phyloP scores from a whole-genome alignment of 2,113 vertebrate genomes.

The Solea senegalensis region DNA sequence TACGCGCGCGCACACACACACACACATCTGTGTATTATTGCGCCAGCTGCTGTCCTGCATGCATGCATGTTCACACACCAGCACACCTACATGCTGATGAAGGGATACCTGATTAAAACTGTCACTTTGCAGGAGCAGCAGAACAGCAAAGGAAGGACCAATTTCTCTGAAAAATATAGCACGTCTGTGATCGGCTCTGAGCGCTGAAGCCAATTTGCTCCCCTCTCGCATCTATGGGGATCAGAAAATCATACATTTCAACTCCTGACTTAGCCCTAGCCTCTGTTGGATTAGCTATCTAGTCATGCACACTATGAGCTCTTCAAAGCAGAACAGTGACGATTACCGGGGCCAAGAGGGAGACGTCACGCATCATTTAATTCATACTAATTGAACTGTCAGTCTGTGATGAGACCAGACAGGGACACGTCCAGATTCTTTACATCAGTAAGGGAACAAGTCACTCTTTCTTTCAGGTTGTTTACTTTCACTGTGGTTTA shows the following conservation, averaged over 20 bases:
- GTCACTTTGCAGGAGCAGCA: conserved; percentile 44
- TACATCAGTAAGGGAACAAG: conserved; percentile 38
- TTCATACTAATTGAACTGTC: conserved; percentile 76
- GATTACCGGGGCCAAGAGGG: conserved; percentile 68
- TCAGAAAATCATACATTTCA: conserved; percentile 53
- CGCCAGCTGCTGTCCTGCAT: conserved; percentile 16
- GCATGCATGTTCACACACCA: conserved; percentile 14
- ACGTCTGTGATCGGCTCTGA: conserved; percentile 62
- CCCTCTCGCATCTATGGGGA: conserved; percentile 56
- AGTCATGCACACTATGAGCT: conserved; percentile 66
- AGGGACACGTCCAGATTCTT: conserved; percentile 55
- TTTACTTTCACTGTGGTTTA: conserved; percentile 15
- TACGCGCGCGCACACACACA: too few relatives aligned
- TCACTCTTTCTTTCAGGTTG: conserved; percentile 13
- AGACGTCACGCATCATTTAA: conserved; percentile 68
- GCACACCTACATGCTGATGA: conserved; percentile 38
- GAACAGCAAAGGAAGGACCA: not conserved
- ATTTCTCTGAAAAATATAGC: conserved; percentile 56
- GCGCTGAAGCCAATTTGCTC: conserved; percentile 50
- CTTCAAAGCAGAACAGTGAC: conserved; percentile 73
- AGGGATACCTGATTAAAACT: conserved; percentile 77
- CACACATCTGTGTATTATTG: not conserved
- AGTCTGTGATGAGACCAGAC: conserved; percentile 66
- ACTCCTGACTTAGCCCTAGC: conserved; percentile 41
- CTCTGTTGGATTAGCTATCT: conserved; percentile 62